phyloP scores from a whole-genome alignment of 1,140 invertebrate genomes.

The Phymorhynchus buccinoides region DNA sequence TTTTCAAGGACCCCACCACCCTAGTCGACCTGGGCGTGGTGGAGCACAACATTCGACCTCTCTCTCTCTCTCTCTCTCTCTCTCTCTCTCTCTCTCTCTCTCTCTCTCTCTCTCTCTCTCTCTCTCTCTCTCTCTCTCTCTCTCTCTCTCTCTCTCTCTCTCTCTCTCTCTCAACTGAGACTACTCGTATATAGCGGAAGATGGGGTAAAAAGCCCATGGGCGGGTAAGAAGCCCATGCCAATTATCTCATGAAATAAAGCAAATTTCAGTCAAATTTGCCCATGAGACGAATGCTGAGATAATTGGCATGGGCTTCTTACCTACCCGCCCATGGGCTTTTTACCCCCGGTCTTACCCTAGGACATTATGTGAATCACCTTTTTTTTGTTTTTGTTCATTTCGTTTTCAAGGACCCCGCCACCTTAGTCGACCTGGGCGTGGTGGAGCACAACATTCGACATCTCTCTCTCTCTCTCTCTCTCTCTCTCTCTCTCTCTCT shows the following conservation, averaged over 20 bases:
- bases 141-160: background rate
- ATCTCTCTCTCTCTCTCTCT: conserved; percentile 36
- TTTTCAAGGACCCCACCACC: conserved; percentile 57
- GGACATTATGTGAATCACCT: too few species aligned
- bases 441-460: conserved; percentile 63
- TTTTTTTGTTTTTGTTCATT: too few species aligned
- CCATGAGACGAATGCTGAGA: too few species aligned
- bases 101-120: background rate
- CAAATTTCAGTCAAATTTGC: too few species aligned
- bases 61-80: conserved; percentile 55
- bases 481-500: background rate
- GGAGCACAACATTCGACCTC: conserved; percentile 64
- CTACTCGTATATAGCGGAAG: too few species aligned
- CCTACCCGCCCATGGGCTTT: too few species aligned
- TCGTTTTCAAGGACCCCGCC: conserved; percentile 53
- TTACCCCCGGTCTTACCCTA: too few species aligned
- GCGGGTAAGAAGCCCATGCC: too few species aligned
- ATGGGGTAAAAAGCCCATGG: too few species aligned
- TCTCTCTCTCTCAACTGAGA: background rate
- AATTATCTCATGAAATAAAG: too few species aligned
- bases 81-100: background rate
- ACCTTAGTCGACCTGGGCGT: conserved; percentile 67
- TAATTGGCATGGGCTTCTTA: too few species aligned
- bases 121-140: background rate
- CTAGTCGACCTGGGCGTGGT: conserved; percentile 67